A percentile compares a stretch with the other conserved stretches of the same genome.
phyloP scores from a whole-genome alignment of 2,113 vertebrate species.

The Tyto alba region DNA sequence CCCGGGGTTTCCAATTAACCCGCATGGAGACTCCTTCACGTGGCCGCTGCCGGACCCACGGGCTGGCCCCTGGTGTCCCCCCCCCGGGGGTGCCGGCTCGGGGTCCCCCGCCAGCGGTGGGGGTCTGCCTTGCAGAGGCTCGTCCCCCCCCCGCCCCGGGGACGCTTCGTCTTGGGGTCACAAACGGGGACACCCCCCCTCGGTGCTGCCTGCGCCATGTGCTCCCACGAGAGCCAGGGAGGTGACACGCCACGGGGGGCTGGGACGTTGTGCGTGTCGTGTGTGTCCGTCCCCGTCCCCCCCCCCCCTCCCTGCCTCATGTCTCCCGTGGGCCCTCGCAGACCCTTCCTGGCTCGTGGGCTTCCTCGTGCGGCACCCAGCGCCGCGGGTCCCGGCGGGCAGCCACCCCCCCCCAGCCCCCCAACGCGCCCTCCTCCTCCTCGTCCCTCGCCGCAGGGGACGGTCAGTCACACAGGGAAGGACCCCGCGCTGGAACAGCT shows the following conservation, averaged over 20 bases:
- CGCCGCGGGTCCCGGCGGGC: too few species aligned
- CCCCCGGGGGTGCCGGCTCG: too few species aligned
- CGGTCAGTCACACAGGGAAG: rapidly evolving
- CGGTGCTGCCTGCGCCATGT: background rate
- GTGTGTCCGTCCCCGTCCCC: too few species aligned
- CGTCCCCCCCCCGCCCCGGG: rapidly evolving
- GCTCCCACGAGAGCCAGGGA: background rate
- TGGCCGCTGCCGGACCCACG: too few species aligned
- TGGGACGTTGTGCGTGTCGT: too few species aligned
- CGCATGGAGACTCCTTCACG: background rate
- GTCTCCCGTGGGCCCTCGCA: rapidly evolving
- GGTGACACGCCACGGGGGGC: background rate
- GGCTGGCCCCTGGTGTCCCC: too few species aligned
- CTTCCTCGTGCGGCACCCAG: too few species aligned
- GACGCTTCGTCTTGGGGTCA: background rate
- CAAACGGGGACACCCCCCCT: too few species aligned
- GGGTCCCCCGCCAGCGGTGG: too few species aligned
- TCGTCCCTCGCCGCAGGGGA: rapidly evolving
- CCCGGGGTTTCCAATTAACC: background rate
- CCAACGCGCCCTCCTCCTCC: too few species aligned
- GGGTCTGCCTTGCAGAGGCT: background rate
- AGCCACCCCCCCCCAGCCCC: too few species aligned
- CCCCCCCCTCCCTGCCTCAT: rapidly evolving
- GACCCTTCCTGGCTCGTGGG: rapidly evolving
- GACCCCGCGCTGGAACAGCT: rapidly evolving